Evolutionary conservation across 64 coral and sea anemone species (phyloP).

Genomic region (Exaiptasia diaphana): DNA sequence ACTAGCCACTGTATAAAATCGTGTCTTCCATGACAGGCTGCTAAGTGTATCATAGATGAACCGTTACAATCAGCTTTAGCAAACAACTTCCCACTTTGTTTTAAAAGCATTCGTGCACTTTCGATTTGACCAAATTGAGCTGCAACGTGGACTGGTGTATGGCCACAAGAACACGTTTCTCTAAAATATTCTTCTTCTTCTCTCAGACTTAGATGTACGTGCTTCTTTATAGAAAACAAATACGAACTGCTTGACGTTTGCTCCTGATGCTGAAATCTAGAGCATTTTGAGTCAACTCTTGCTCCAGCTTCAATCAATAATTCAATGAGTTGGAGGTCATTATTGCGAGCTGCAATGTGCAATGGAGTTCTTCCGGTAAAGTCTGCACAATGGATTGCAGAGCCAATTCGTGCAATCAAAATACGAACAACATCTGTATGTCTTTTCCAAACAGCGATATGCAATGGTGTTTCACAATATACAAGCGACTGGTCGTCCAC

Average conservation of each 20-base stretch:
- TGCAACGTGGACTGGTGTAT: slow-evolving; percentile 10
- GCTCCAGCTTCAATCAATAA: slow-evolving; percentile 3
- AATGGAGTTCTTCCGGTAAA: slow-evolving; percentile 40
- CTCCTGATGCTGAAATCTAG: background rate
- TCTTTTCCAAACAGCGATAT: slow-evolving; percentile 9
- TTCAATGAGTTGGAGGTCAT: background rate
- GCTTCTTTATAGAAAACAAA: background rate
- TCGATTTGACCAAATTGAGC: slow-evolving; percentile 29
- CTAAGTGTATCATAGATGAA: slow-evolving; percentile 28
- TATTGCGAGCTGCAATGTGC: slow-evolving; percentile 16
- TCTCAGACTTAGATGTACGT: background rate
- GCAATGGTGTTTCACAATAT: slow-evolving; percentile 23
- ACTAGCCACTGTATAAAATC: no score
- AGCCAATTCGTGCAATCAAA: background rate
- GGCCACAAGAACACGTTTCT: background rate
- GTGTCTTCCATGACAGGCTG: slow-evolving; percentile 57
- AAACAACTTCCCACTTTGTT: background rate
- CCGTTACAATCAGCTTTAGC: background rate
- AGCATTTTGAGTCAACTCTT: background rate
- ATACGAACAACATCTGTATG: slow-evolving; percentile 3
- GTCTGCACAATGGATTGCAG: background rate
- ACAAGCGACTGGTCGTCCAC: slow-evolving; percentile 6
- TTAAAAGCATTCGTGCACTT: background rate
- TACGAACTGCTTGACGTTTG: background rate
- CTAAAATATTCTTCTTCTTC: background rate